Conservation (phyloP, 2,113 vertebrate genomes). For the Hypomesus transpacificus region DNA sequence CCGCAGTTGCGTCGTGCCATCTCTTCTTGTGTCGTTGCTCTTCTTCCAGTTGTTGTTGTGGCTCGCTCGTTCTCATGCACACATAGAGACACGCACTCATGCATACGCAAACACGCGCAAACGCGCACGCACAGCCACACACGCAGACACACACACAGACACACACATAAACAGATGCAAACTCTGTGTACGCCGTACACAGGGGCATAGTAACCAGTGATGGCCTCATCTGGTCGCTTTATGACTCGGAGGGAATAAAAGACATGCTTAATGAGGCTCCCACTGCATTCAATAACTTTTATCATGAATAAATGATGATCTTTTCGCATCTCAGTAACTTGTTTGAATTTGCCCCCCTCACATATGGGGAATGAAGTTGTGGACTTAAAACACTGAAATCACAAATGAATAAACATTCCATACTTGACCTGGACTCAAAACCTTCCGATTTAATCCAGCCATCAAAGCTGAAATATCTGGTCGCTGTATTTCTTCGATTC, state of each 20-base stretch:
- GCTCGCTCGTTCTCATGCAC: background rate
- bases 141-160: slow-evolving; percentile 1
- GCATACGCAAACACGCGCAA: background rate
- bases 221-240: slow-evolving; percentile 20
- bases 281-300: slow-evolving; percentile 21
- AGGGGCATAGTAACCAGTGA: slow-evolving; percentile 5
- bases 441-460: too few species aligned
- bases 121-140: background rate
- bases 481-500: too few species aligned
- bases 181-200: slow-evolving; percentile 17
- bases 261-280: slow-evolving; percentile 21
- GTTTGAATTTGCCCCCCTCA: background rate
- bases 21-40: too few species aligned
- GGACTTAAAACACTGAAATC: background rate
- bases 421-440: too few species aligned
- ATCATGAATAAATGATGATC: slow-evolving; percentile 29
- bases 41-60: background rate
- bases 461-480: too few species aligned
- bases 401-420: background rate
- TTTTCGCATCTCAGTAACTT: slow-evolving; percentile 1
- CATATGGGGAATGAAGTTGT: too few species aligned
- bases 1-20: background rate
- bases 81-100: slow-evolving; percentile 8
- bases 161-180: slow-evolving; percentile 28
- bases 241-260: slow-evolving; percentile 6